phyloP scores from a whole-genome alignment of 2,888 invertebrate species.

The Lampropteryx suffumata region DNA sequence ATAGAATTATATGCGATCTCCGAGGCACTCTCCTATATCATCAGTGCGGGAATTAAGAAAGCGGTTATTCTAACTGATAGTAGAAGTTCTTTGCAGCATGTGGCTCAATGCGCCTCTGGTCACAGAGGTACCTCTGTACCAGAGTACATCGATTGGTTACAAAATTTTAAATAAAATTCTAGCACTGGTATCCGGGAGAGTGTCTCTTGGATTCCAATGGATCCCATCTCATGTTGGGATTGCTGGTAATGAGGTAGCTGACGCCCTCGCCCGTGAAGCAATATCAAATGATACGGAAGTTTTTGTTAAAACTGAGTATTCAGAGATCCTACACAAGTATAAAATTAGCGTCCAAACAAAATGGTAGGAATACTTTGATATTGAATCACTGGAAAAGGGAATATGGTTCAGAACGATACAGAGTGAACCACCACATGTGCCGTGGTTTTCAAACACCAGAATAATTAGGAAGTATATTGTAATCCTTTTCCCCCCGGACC shows the following conservation, averaged over 20 bases:
- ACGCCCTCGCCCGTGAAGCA: background rate
- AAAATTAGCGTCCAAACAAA: background rate
- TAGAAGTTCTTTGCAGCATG: slow-evolving; percentile 17
- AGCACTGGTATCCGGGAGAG: background rate
- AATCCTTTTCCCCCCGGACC: no score
- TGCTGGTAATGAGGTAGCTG: background rate
- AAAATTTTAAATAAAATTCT: background rate
- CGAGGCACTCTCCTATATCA: background rate
- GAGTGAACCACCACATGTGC: background rate
- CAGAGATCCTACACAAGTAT: background rate
- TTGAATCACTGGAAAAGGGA: no score
- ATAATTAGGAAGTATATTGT: no score
- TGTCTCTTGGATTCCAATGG: slow-evolving; percentile 5
- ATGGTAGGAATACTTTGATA: background rate
- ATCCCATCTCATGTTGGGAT: background rate
- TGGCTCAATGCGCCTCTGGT: slow-evolving; percentile 21
- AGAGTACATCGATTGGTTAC: slow-evolving; percentile 18
- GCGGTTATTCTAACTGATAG: slow-evolving; percentile 11
- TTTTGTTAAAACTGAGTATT: background rate
- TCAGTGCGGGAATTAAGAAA: background rate
- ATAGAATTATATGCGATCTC: slow-evolving; percentile 8
- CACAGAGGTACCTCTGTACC: slow-evolving; percentile 17
- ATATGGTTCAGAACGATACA: no score
- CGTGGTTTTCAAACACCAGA: no score
- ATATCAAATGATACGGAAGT: background rate